Evolutionary conservation across 2,888 invertebrate genomes (phyloP).

Genomic region (Tenodera sinensis): DNA sequence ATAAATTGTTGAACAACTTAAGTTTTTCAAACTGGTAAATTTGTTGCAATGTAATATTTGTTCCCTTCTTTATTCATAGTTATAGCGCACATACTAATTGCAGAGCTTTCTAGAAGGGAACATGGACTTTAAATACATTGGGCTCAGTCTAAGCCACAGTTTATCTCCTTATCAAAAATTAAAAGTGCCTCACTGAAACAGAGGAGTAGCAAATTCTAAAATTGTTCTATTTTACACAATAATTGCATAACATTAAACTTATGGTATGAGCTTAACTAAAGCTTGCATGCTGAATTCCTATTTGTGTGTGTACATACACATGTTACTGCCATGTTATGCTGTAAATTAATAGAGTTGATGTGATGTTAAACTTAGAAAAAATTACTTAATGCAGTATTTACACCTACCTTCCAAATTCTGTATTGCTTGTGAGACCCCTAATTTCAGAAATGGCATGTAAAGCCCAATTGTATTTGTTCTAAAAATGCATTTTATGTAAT

Average conservation of each 20-base stretch:
- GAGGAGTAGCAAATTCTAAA: not conserved
- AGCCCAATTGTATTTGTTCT: not conserved
- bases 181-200: not conserved
- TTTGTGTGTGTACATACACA: not conserved
- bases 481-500: not conserved
- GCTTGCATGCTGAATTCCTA: not conserved
- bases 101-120: too few species aligned
- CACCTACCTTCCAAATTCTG: not conserved
- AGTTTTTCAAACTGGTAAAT: not conserved
- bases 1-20: not conserved
- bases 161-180: not conserved
- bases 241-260: not conserved
- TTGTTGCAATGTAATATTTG: too few species aligned
- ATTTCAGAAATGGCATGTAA: slow-evolving; percentile 1
- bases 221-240: not conserved
- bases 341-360: not conserved
- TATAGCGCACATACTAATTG: too few species aligned
- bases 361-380: not conserved
- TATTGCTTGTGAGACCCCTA: not conserved
- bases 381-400: not conserved
- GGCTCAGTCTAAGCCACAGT: not conserved
- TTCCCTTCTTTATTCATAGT: too few species aligned
- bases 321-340: not conserved
- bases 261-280: not conserved
- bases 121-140: too few species aligned